Evolutionary conservation across 2,113 vertebrate species (phyloP).

Genomic region (Cyrtonyx montezumae): DNA sequence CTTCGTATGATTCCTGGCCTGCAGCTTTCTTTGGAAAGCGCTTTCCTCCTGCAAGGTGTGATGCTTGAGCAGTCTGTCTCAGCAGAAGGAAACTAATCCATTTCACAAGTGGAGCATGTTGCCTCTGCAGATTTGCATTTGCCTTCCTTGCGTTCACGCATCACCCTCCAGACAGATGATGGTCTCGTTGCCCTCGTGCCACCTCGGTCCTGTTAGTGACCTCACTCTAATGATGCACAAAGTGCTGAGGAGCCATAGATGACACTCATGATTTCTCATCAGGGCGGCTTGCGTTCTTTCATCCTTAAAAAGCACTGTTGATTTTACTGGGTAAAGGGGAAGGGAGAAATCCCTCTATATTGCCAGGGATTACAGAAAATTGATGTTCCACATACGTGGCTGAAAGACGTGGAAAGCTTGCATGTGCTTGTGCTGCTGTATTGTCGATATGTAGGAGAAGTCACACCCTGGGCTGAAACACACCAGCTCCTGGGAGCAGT

Average conservation of each 20-base stretch:
- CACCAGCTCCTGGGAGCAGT: conserved; percentile 11
- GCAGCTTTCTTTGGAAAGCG: not conserved
- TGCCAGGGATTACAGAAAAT: not conserved
- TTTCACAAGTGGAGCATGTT: not conserved
- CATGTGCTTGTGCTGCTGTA: accelerated
- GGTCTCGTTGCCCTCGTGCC: not conserved
- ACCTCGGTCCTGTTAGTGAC: not conserved
- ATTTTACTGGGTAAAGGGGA: not conserved
- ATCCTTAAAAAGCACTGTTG: not conserved
- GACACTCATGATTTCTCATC: not conserved
- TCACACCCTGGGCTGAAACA: conserved; percentile 7
- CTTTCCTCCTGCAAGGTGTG: not conserved
- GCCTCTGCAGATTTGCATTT: not conserved
- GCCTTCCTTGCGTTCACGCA: not conserved
- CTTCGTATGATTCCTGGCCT: not conserved
- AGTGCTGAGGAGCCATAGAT: not conserved
- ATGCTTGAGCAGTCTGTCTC: not conserved
- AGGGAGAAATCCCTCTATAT: not conserved
- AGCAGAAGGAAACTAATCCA: not conserved
- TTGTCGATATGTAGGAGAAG: not conserved
- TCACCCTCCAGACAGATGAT: not conserved
- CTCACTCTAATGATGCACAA: not conserved
- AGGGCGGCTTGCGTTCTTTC: not conserved
- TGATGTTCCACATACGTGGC: accelerated
- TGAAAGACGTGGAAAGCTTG: accelerated